Conservation (phyloP, 1,140 invertebrate species). For the Heliconius congener region DNA sequence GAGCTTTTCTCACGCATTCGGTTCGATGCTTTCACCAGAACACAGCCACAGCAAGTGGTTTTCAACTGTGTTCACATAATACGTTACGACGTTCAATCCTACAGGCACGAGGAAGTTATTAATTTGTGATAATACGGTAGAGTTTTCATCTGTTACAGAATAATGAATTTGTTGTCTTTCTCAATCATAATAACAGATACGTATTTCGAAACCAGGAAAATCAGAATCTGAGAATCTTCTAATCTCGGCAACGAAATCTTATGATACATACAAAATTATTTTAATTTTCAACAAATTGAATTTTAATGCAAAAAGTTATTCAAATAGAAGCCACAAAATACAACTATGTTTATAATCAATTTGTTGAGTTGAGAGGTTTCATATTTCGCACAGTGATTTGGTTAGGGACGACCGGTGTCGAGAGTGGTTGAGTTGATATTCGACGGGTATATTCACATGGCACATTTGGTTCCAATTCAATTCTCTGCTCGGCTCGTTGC, state of each 20-base stretch:
- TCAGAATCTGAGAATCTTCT: not conserved
- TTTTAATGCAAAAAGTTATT: too few species aligned
- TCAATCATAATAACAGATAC: not conserved
- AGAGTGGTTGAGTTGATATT: constrained; percentile 44
- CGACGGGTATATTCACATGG: constrained; percentile 69
- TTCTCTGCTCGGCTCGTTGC: constrained; percentile 75
- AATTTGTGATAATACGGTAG: not conserved
- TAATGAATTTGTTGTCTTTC: not conserved
- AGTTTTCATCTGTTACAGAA: not conserved
- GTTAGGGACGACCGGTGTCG: constrained; percentile 21
- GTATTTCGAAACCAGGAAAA: too few species aligned
- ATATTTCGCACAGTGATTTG: constrained; percentile 20
- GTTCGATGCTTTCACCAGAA: not conserved
- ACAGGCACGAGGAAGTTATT: not conserved
- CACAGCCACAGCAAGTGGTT: not conserved
- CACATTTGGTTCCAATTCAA: constrained; percentile 79
- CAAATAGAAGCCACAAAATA: not conserved
- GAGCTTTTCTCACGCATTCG: not conserved
- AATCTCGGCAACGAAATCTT: not conserved
- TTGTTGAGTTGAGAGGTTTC: constrained; percentile 13
- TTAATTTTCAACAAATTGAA: too few species aligned
- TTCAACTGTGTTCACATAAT: not conserved
- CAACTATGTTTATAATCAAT: constrained; percentile 17
- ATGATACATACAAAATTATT: too few species aligned
- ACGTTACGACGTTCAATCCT: not conserved